A percentile compares a stretch with the other conserved stretches of the same genome.
Conservation (phyloP, 2,113 vertebrate species). For the Daboia siamensis region DNA sequence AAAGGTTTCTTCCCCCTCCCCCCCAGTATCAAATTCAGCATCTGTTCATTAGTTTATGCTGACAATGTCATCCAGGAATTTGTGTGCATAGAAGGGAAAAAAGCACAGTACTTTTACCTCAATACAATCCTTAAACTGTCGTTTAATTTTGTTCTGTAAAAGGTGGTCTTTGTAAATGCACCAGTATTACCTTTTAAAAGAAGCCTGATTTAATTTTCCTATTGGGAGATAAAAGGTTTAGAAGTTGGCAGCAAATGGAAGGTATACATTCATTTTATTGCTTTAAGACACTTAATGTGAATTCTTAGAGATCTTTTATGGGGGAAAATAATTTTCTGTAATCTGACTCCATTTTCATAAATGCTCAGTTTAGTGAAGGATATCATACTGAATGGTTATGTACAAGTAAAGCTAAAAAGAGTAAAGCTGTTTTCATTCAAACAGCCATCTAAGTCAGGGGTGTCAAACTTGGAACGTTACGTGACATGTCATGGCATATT, state of each 20-base stretch:
- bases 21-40: not conserved
- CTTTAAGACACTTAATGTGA: constrained; percentile 26
- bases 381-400: constrained; percentile 15
- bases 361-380: constrained; percentile 36
- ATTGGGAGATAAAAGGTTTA: not conserved
- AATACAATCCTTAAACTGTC: not conserved
- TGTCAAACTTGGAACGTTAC: too few relatives aligned
- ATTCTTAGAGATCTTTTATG: constrained; percentile 26
- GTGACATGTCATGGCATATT: too few relatives aligned
- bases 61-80: not conserved
- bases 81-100: not conserved
- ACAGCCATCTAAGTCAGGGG: not conserved
- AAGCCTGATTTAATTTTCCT: constrained; percentile 17
- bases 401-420: constrained; percentile 1
- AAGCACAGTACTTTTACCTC: not conserved
- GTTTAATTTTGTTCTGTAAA: constrained; percentile 23
- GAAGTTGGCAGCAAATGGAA: not conserved
- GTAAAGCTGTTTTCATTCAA: constrained; percentile 30
- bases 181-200: constrained; percentile 14
- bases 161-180: not conserved
- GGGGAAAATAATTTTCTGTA: constrained; percentile 33
- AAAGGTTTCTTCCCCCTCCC: too few relatives aligned
- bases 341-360: constrained; percentile 42
- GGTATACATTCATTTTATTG: not conserved
- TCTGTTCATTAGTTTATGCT: not conserved